These are phyloP conservation scores for Clarias fuscus DNA, from an alignment of 2,797 vertebrate species.

Conservation along the genomic window DNA sequence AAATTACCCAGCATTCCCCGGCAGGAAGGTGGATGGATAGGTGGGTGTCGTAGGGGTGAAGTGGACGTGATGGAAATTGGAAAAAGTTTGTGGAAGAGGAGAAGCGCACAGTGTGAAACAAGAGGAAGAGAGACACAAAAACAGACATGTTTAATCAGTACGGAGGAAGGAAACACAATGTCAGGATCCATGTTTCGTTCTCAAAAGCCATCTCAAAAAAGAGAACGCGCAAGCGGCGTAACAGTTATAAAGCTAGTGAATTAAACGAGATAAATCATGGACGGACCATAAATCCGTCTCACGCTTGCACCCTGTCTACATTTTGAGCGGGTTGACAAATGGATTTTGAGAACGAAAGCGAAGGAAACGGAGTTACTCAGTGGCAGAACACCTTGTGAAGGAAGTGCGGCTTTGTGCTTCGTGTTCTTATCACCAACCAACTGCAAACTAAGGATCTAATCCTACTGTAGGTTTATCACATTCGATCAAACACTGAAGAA, in stretches of 20 bases:
- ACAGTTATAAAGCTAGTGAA: too few relatives aligned
- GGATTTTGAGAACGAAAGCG: slow-evolving; percentile 69
- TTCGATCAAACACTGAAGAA: neutral
- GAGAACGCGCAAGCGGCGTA: neutral
- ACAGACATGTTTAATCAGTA: slow-evolving; percentile 64
- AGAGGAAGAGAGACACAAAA: slow-evolving; percentile 63
- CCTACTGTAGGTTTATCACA: neutral
- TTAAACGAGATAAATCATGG: neutral
- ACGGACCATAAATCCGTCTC: neutral
- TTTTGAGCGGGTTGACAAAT: slow-evolving; percentile 49
- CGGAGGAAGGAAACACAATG: slow-evolving; percentile 61
- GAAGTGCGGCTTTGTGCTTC: slow-evolving; percentile 63
- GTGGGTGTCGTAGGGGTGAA: slow-evolving; percentile 62
- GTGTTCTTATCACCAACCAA: neutral
- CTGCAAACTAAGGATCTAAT: neutral
- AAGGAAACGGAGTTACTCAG: slow-evolving; percentile 49
- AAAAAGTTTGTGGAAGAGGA: slow-evolving; percentile 47
- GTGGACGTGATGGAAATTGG: slow-evolving; percentile 42
- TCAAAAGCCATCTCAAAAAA: slow-evolving; percentile 77
- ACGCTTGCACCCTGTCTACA: neutral
- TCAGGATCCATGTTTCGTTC: slow-evolving; percentile 73
- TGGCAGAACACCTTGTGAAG: slow-evolving; percentile 54
- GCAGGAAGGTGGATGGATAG: slow-evolving; percentile 63
- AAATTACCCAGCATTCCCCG: slow-evolving; percentile 79
- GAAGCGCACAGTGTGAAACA: slow-evolving; percentile 59